Conservation (phyloP, 2,113 vertebrate genomes). For the Protobothrops mucrosquamatus region DNA sequence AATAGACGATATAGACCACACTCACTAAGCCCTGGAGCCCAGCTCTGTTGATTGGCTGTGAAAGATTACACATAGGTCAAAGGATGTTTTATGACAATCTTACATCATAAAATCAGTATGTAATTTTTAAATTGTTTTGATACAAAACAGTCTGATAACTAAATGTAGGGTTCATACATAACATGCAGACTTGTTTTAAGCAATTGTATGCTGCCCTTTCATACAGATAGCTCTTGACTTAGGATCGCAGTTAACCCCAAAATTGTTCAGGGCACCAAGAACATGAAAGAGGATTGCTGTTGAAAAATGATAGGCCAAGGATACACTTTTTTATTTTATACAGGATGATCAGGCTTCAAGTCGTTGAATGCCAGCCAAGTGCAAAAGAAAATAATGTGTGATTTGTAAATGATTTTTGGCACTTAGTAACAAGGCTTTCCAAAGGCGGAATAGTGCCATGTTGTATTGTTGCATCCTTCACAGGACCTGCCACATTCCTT, state of each 20-base stretch:
- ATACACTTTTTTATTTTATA: neutral
- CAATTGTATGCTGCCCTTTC: neutral
- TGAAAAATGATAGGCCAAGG: neutral
- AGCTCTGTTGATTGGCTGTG: too few species aligned
- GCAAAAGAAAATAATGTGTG: neutral
- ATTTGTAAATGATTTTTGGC: neutral
- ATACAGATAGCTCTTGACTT: neutral
- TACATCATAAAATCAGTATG: too few species aligned
- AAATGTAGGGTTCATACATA: neutral
- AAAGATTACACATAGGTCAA: too few species aligned
- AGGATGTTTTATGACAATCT: too few species aligned
- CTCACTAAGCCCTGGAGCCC: too few species aligned
- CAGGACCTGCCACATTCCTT: neutral
- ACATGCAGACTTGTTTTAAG: neutral
- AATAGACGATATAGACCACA: too few species aligned
- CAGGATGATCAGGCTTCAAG: neutral
- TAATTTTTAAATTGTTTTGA: too few species aligned
- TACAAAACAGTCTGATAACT: neutral
- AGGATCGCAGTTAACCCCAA: too few species aligned
- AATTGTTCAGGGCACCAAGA: neutral
- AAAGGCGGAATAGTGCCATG: neutral
- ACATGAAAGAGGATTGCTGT: neutral
- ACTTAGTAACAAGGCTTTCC: neutral
- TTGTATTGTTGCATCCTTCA: neutral
- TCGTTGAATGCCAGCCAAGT: neutral